Evolutionary conservation across 2,113 vertebrate species (phyloP), one percentile per base, ranked within the genome.

Genomic region (Typhlomys cinereus): DNA sequence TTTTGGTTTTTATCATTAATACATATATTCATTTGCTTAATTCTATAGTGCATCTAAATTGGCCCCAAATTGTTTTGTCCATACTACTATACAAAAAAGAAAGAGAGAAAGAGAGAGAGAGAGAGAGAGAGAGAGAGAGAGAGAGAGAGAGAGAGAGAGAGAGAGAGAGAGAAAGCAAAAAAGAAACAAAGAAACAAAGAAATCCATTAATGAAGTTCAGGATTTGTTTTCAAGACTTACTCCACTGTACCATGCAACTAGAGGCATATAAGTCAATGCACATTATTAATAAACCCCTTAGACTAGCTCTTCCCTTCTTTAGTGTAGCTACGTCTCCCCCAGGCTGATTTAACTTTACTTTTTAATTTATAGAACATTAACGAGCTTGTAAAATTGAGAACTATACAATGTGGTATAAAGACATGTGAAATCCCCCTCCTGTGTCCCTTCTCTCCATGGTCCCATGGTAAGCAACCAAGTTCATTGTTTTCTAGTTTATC

Each of bases 111-210:
- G n/a, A n/a, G n/a, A n/a, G n/a, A n/a, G n/a, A n/a, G n/a, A n/a
- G n/a, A n/a, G n/a, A n/a, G n/a, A n/a, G n/a, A n/a, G n/a, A n/a
- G n/a, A n/a, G n/a, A n/a, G n/a, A n/a, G n/a, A n/a, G n/a, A n/a
- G n/a, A n/a, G n/a, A n/a, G n/a, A n/a, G n/a, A n/a, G n/a, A n/a
- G n/a, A n/a, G n/a, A n/a, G n/a, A n/a, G n/a, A n/a, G n/a, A n/a
- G n/a, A n/a, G n/a, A n/a, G n/a, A n/a, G n/a, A n/a, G n/a, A n/a
- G n/a, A n/a, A n/a, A n/a, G n/a, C n/a, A n/a, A n/a, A n/a, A n/a
- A n/a, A n/a, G n/a, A n/a, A n/a, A n/a, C n/a, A n/a, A n/a, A n/a
- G 25, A 89, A 71, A 82, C 54, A 91, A 27, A 88, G 39, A 74
- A 86, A 39, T 4, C 36, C 71, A 61, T 18, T 59, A 88, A 54